Base-by-base conservation (phyloP, 2,113 vertebrate species). In the Tapirus terrestris region DNA sequence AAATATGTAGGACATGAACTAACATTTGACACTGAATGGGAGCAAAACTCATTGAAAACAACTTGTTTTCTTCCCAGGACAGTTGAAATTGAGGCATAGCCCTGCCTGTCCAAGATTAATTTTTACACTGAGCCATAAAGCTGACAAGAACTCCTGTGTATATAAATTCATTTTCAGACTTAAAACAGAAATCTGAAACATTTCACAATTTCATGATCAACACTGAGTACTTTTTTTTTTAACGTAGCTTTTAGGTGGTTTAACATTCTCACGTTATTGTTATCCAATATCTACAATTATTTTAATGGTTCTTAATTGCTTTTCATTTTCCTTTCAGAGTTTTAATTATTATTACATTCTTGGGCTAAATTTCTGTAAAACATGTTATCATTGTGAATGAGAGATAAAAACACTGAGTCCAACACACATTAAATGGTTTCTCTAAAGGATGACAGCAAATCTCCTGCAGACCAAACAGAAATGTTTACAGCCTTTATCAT, bases 101-200 rank as follows among this genome's bases (percentile, higher is more conserved):
- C 27, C 36, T 83, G 10, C 0, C 68, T 97, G 21, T 53, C 45
- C 13, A 96, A 84, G 84, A 88, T 91, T 95, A 95, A 87, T 76
- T 97, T 95, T 96, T 73, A 88, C 27, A 43, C 18, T 70, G 39
- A 88, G 45, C 9, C 27, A 67, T 89, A 92, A 94, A 89, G 21
- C 73, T 90, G 33, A 96, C 60, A 96, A 92, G 96, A 96, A 29
- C 10, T 92, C n/a, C 48, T 61, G 10, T 96, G 39, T 82, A 10
- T 90, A 29, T 87, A 79, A 94, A 89, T 86, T 89, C 79, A 96
- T 89, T 95, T 98, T 89, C 68, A 96, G 33, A 86, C 73, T 29
- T 79, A 88, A 91, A 94, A 48, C 56, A 63, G 45, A 91, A 95
- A 70, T 87, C 45, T 94, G 68, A 97, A 90, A 70, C 29, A 93